Evolutionary conservation across 2,888 invertebrate species (phyloP), one percentile per base, ranked within the genome.

Genomic region (Eristalis pertinax): DNA sequence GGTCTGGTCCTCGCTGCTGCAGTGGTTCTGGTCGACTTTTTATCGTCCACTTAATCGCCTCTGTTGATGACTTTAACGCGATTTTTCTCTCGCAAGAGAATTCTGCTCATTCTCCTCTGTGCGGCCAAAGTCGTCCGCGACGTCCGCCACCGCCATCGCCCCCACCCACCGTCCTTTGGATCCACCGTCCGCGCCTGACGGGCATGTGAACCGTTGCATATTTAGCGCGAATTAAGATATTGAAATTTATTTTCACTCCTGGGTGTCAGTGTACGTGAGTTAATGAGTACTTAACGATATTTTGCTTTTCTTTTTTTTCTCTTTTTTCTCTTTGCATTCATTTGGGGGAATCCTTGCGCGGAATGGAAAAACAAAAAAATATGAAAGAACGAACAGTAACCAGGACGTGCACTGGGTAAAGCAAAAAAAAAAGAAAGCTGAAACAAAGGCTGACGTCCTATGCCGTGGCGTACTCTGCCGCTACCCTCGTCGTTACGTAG

Each of bases 41-140:
- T 86, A 82, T 86, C 85, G 78, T 82, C 82, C 78, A 86, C 82
- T 86, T 86, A 86, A 86, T 86, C 78, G 69, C 70, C 74, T 82
- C 78, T 78, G 85, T 82, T 82, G 86, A 86, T 86, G 86, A 78
- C 82, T 86, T 82, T 78, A 82, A 82, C 69, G 77, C 85, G 85
- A 82, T 86, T 85, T 85, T 85, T 82, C 73, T 77, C 22, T 5
- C 82, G 50, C 43, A n/a, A 82, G 60, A 82, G 60, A 35, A 77
- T 82, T 86, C 77, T 76, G 63, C 19, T 26, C 1, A 41, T 43
- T 64, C 77, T 73, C 63, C 68, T 10, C 62, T 58, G 22, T 64
- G 82, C 69, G 64, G 76, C 29, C 43, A 62, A 35, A 58, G 62
- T 13, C n/a, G 22, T 32, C 62, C 2, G 26, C 26, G 26, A 26